Conservation (phyloP, 2,113 vertebrate genomes). For the Lagenorhynchus albirostris region DNA sequence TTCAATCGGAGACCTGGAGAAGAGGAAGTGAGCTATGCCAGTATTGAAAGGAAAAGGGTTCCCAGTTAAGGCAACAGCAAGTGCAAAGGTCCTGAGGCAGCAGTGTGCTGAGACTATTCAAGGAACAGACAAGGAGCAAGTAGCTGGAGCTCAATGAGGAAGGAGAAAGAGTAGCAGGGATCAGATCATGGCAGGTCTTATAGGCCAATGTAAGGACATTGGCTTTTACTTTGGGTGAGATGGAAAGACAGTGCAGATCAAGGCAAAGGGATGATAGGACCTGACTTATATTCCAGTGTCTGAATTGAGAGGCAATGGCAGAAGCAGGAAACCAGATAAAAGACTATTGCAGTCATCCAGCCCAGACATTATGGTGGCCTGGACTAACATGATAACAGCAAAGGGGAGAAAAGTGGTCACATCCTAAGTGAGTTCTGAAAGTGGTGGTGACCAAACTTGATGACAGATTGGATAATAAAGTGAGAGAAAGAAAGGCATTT, state of each 20-base stretch:
- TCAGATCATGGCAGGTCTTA: background rate
- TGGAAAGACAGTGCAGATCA: background rate
- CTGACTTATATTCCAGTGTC: background rate
- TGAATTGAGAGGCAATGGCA: background rate
- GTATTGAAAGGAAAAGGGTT: background rate
- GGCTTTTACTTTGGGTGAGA: background rate
- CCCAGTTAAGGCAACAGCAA: background rate
- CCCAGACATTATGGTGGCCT: background rate
- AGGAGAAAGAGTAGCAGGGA: background rate
- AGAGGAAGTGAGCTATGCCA: background rate
- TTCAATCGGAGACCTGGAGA: background rate
- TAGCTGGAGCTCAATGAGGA: background rate
- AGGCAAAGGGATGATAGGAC: background rate
- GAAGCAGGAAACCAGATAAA: background rate
- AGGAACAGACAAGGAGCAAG: background rate
- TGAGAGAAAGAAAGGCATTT: background rate
- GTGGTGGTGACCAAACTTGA: background rate
- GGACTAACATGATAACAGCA: background rate
- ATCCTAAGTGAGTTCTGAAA: background rate
- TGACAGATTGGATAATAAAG: background rate
- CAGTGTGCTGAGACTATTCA: background rate
- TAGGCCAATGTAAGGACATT: accelerated
- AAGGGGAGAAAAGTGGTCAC: background rate
- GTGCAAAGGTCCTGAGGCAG: background rate
- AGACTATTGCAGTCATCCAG: accelerated